Conservation (phyloP, 2,797 vertebrate species). For the Gephyroberyx darwinii region DNA sequence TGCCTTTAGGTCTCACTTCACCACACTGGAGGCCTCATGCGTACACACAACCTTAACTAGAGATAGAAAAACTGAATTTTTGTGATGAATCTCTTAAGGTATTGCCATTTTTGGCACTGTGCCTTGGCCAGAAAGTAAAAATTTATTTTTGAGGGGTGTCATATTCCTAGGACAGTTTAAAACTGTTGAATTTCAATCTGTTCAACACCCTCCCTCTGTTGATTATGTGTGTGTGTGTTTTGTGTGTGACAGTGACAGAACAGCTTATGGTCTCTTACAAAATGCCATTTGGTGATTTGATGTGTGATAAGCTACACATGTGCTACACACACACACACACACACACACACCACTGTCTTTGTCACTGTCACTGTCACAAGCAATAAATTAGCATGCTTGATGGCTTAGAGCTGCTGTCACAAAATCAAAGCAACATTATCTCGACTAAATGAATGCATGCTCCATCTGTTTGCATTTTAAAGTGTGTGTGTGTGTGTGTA, state of each 20-base stretch:
- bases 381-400: slow-evolving; percentile 1
- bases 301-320: not conserved
- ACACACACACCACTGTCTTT: not conserved
- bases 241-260: too few species aligned
- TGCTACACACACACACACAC: not conserved
- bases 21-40: too few species aligned
- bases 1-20: too few species aligned
- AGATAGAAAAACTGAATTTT: too few species aligned
- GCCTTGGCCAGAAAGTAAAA: too few species aligned
- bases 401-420: slow-evolving; percentile 5
- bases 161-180: too few species aligned
- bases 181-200: too few species aligned
- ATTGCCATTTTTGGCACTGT: too few species aligned
- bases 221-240: not conserved
- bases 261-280: not conserved
- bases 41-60: too few species aligned
- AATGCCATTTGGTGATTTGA: not conserved
- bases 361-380: slow-evolving; percentile 2
- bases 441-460: slow-evolving; percentile 20
- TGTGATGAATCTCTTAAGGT: too few species aligned
- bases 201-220: too few species aligned
- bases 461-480: slow-evolving; percentile 15
- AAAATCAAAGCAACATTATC: slow-evolving; percentile 9
- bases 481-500: slow-evolving; percentile 22
- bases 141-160: too few species aligned